These are phyloP conservation scores for Phalacrocorax carbo DNA, from an alignment of 2,113 vertebrate genomes.

Conservation along the genomic window DNA sequence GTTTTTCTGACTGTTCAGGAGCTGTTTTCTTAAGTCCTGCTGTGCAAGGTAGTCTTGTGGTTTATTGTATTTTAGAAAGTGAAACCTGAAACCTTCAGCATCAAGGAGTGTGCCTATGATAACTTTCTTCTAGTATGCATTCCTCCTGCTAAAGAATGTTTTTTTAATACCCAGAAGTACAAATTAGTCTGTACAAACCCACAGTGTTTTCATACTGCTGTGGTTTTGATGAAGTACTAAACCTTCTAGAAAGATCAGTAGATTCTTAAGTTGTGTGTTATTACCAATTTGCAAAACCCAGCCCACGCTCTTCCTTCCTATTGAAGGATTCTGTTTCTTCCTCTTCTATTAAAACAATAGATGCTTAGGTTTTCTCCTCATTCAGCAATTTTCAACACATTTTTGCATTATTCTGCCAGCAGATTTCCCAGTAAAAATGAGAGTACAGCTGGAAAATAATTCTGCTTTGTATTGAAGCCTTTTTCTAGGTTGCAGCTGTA, in stretches of 20 bases:
- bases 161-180: neutral
- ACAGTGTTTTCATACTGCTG: fast-evolving
- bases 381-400: neutral
- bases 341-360: neutral
- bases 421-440: neutral
- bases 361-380: neutral
- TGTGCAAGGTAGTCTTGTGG: neutral
- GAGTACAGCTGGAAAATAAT: neutral
- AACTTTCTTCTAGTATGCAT: neutral
- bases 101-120: neutral
- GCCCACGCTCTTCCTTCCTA: neutral
- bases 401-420: neutral
- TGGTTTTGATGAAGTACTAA: neutral
- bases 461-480: neutral
- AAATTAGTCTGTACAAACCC: neutral
- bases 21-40: neutral
- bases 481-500: neutral
- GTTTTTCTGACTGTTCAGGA: neutral
- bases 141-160: neutral
- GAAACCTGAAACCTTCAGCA: neutral
- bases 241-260: neutral
- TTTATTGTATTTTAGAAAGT: neutral
- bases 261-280: neutral
- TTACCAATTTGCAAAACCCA: neutral
- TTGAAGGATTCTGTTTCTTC: neutral